Evolutionary conservation across 1,140 invertebrate genomes (phyloP).

Genomic region (Callitettix versicolor): DNA sequence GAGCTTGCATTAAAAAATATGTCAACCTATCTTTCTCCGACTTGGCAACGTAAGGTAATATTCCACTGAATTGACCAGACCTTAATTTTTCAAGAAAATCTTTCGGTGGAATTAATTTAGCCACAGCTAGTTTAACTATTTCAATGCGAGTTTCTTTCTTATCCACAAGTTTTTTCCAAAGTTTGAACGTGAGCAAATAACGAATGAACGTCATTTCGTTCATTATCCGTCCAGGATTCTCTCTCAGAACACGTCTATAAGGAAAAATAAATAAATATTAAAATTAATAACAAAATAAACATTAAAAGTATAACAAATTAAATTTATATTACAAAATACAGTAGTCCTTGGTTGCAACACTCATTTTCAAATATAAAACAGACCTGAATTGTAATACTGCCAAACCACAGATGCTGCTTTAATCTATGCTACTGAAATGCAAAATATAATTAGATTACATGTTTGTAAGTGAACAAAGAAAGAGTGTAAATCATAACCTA

Average conservation of each 20-base stretch:
- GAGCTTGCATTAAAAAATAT: constrained; percentile 4
- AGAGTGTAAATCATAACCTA: too few species aligned
- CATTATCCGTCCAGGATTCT: background rate
- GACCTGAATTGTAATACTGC: too few species aligned
- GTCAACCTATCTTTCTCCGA: constrained; percentile 8
- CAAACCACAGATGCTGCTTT: too few species aligned
- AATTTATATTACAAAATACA: too few species aligned
- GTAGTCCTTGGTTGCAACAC: too few species aligned
- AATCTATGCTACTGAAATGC: too few species aligned
- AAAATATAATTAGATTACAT: too few species aligned
- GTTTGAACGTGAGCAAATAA: constrained; percentile 23
- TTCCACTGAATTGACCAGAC: background rate
- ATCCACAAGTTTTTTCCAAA: constrained; percentile 22
- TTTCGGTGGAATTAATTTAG: constrained; percentile 18
- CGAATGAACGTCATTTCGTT: constrained; percentile 20
- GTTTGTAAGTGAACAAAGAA: too few species aligned
- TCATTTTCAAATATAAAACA: too few species aligned
- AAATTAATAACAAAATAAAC: background rate
- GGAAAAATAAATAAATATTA: background rate
- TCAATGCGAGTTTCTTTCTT: constrained; percentile 15
- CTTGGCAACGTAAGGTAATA: background rate
- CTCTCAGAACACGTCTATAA: constrained; percentile 1
- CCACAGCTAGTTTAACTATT: constrained; percentile 18
- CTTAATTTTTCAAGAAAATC: constrained; percentile 3
- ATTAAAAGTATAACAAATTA: background rate